These are phyloP conservation scores for Perca schrenkii DNA, from an alignment of 2,113 vertebrate species.

Conservation along the genomic window DNA sequence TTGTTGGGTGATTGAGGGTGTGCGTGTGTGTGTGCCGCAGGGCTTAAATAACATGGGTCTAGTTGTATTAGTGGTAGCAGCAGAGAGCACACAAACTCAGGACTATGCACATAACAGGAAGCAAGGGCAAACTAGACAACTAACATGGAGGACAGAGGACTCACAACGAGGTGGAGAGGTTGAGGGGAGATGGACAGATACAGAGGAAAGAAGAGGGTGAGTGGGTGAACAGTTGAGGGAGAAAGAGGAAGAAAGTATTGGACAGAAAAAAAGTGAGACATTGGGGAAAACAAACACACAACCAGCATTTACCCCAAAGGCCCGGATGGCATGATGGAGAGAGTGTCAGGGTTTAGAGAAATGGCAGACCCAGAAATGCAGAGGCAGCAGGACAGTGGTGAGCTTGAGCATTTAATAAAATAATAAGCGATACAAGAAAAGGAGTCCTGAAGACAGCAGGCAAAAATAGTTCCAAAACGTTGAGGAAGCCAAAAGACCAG, in stretches of 20 bases:
- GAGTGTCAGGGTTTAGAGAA: too few relatives aligned
- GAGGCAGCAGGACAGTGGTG: too few relatives aligned
- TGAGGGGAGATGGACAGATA: conserved; percentile 18
- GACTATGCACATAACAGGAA: conserved; percentile 32
- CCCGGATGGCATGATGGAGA: conserved; percentile 5
- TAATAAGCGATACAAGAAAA: too few relatives aligned
- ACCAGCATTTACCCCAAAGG: conserved; percentile 19
- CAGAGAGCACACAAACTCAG: conserved; percentile 50
- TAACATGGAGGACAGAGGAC: conserved; percentile 53
- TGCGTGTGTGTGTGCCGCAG: conserved; percentile 18
- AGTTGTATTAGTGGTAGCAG: conserved; percentile 45
- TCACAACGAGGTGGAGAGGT: background rate
- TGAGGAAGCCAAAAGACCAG: too few relatives aligned
- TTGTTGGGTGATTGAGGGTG: conserved; percentile 65
- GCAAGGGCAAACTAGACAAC: conserved; percentile 49
- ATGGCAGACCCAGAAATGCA: too few relatives aligned
- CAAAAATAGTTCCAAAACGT: too few relatives aligned
- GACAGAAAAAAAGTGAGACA: background rate
- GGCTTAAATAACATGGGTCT: conserved; percentile 68
- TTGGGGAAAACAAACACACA: background rate
- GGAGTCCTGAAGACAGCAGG: too few relatives aligned
- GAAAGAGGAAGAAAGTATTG: background rate
- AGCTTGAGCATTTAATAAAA: too few relatives aligned
- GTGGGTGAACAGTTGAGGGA: too few relatives aligned
- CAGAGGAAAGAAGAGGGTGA: conserved; percentile 11